These are phyloP conservation scores for Centropus unirufus DNA, from an alignment of 2,113 vertebrate genomes.

Conservation along the genomic window DNA sequence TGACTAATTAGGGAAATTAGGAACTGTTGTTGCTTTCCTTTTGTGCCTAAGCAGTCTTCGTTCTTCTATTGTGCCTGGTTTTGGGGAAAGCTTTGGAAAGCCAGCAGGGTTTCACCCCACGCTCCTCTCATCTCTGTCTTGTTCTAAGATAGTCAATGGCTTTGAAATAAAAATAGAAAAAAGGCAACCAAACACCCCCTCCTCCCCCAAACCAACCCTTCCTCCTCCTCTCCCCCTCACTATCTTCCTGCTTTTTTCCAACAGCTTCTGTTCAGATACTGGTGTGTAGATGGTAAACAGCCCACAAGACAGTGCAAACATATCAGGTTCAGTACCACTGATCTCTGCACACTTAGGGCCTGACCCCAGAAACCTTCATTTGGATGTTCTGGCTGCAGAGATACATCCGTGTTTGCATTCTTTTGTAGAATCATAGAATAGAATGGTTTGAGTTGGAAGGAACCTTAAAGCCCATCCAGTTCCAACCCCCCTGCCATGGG, in stretches of 20 bases:
- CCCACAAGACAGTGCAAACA: fast-evolving
- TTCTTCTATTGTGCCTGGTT: not conserved
- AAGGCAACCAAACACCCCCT: no score
- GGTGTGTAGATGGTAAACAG: not conserved
- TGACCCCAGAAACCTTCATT: not conserved
- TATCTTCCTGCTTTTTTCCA: not conserved
- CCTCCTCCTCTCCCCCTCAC: no score
- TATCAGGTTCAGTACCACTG: not conserved
- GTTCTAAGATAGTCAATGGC: not conserved
- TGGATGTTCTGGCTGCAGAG: not conserved
- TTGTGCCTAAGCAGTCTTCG: not conserved
- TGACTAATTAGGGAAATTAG: not conserved
- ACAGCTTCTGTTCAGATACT: not conserved
- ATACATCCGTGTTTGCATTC: not conserved
- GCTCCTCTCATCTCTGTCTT: not conserved
- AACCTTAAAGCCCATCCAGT: no score
- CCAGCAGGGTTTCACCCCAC: not conserved
- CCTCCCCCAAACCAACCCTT: no score
- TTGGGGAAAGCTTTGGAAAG: not conserved
- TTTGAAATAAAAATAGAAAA: no score
- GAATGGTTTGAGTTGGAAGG: no score
- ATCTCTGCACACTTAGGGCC: fast-evolving
- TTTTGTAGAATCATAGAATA: not conserved
- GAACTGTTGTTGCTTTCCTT: not conserved
- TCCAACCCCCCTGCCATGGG: no score